Conservation (phyloP, 1,140 invertebrate species). For the Bombus superbus region DNA sequence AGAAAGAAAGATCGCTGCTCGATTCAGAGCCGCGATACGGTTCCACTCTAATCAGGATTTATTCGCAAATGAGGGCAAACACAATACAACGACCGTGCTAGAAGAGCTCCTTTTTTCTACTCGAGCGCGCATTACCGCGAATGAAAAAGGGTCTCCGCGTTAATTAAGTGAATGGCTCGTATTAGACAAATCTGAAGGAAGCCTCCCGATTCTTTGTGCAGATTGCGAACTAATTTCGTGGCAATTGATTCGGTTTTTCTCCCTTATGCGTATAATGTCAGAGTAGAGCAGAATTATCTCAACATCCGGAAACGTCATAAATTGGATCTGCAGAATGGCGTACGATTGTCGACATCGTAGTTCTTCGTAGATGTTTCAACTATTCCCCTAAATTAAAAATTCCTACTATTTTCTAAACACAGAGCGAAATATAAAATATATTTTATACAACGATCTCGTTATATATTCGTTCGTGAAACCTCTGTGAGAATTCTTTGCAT, state of each 20-base stretch:
- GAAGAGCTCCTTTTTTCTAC: background rate
- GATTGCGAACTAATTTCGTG: background rate
- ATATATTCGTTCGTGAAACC: no score
- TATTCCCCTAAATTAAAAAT: background rate
- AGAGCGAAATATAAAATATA: no score
- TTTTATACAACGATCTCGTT: no score
- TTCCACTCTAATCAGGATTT: conserved; percentile 54
- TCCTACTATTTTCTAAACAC: no score
- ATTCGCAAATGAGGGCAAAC: conserved; percentile 54
- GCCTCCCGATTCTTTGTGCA: background rate
- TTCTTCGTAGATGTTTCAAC: background rate
- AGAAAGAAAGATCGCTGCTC: conserved; percentile 18
- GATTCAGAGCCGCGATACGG: conserved; percentile 51
- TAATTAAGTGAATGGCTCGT: conserved; percentile 37
- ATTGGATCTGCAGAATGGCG: background rate
- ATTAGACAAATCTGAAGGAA: conserved; percentile 14
- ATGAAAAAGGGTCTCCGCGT: conserved; percentile 28
- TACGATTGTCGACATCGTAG: no score
- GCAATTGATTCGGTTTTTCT: background rate
- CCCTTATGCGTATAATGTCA: background rate
- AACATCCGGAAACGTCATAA: background rate
- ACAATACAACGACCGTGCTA: conserved; percentile 40
- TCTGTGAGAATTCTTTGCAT: background rate
- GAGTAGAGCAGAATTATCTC: background rate
- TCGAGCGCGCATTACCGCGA: conserved; percentile 13